These are phyloP conservation scores for Hypsibius dujardini DNA, from an alignment of 1,140 invertebrate genomes.

Conservation along the genomic window DNA sequence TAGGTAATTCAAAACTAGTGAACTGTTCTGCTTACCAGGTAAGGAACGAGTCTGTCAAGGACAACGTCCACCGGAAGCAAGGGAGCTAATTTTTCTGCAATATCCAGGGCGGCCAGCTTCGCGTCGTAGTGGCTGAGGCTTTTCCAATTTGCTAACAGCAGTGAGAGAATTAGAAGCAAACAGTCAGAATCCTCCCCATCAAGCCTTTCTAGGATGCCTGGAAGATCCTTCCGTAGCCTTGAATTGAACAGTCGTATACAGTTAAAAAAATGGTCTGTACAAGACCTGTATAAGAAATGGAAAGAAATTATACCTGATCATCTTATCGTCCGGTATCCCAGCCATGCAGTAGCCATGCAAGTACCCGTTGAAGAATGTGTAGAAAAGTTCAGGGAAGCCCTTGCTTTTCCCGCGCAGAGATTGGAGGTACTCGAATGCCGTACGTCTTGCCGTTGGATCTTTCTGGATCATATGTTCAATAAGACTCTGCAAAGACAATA, in stretches of 20 bases:
- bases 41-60: slow-evolving; percentile 77
- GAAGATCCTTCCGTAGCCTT: slow-evolving; percentile 20
- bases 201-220: slow-evolving; percentile 29
- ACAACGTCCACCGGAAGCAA: slow-evolving; percentile 63
- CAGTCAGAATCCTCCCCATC: slow-evolving; percentile 24
- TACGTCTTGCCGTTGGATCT: slow-evolving; percentile 54
- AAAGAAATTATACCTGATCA: slow-evolving; percentile 46
- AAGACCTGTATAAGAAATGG: slow-evolving; percentile 44
- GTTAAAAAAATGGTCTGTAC: slow-evolving; percentile 25
- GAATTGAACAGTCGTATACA: background rate
- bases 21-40: slow-evolving; percentile 50
- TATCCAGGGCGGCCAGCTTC: slow-evolving; percentile 56
- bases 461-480: slow-evolving; percentile 71
- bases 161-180: slow-evolving; percentile 25
- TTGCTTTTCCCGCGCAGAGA: slow-evolving; percentile 59
- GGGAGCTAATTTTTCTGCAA: slow-evolving; percentile 51
- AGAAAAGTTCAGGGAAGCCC: slow-evolving; percentile 86
- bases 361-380: slow-evolving; percentile 70
- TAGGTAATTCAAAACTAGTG: too few species aligned
- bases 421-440: slow-evolving; percentile 69
- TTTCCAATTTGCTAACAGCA: slow-evolving; percentile 26
- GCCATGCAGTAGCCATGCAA: slow-evolving; percentile 38
- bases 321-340: slow-evolving; percentile 34
- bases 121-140: slow-evolving; percentile 46
- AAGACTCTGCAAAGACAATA: slow-evolving; percentile 33